phyloP scores from a whole-genome alignment of 2,888 invertebrate species.

The Drosophila helvetica region DNA sequence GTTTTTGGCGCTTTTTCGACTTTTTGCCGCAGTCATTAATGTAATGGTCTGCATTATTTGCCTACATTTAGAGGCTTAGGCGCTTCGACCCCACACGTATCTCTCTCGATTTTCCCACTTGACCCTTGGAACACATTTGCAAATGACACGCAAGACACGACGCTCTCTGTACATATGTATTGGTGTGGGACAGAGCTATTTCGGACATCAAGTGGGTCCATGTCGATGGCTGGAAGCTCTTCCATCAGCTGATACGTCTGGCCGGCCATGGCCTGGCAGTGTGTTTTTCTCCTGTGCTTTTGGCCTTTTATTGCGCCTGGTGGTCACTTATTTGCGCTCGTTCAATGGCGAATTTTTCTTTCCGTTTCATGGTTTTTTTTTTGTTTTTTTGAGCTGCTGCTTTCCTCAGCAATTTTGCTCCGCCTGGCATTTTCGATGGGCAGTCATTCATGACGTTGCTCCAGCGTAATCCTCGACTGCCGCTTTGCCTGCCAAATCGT shows the following conservation, averaged over 20 bases:
- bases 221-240: neutral
- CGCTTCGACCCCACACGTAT: conserved; percentile 18
- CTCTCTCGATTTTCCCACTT: neutral
- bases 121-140: conserved; percentile 29
- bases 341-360: conserved; percentile 18
- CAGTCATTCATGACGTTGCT: conserved; percentile 51
- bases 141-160: conserved; percentile 48
- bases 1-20: conserved; percentile 49
- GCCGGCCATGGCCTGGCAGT: conserved; percentile 2
- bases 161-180: neutral
- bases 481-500: conserved; percentile 60
- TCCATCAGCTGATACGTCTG: neutral
- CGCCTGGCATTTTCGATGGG: conserved; percentile 21
- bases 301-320: conserved; percentile 50
- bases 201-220: conserved; percentile 3
- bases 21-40: conserved; percentile 71
- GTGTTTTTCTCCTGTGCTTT: conserved; percentile 36
- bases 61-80: conserved; percentile 49
- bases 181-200: neutral
- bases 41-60: conserved; percentile 70
- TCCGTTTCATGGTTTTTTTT: conserved; percentile 8
- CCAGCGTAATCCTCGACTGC: conserved; percentile 33
- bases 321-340: conserved; percentile 43
- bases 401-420: conserved; percentile 45
- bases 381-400: conserved; percentile 32